phyloP scores from a whole-genome alignment of 2,888 invertebrate species.

The Dione vanillae region DNA sequence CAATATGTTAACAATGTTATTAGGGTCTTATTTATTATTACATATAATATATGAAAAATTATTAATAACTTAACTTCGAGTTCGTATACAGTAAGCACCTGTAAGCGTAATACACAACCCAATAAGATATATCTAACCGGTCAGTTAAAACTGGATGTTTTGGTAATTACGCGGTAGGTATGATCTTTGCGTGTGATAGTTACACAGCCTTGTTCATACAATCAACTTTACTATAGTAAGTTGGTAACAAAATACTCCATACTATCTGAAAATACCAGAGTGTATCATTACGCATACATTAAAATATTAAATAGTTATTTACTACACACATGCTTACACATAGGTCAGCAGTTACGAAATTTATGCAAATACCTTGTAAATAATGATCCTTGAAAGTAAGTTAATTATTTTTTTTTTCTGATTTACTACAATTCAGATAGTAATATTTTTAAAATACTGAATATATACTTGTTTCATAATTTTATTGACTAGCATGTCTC shows the following conservation, averaged over 20 bases:
- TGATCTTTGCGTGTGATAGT: not conserved
- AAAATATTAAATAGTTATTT: constrained; percentile 16
- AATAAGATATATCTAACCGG: too few species aligned
- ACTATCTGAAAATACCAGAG: not conserved
- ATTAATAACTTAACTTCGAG: too few species aligned
- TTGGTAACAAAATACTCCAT: constrained; percentile 2
- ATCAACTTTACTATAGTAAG: constrained; percentile 1
- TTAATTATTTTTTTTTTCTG: constrained; percentile 27
- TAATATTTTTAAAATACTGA: not conserved
- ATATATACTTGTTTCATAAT: not conserved
- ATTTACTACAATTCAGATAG: constrained; percentile 22
- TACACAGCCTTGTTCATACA: constrained; percentile 13
- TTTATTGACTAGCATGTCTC: not conserved
- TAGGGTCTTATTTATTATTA: too few species aligned
- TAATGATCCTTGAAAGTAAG: constrained; percentile 42
- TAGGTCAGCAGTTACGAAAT: constrained; percentile 25
- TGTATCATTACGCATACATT: constrained; percentile 25
- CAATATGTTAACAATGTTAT: too few species aligned
- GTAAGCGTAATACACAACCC: too few species aligned
- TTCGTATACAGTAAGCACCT: too few species aligned
- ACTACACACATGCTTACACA: not conserved
- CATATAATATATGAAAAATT: too few species aligned
- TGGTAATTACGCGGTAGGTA: not conserved
- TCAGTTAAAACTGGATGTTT: too few species aligned
- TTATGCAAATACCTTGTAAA: constrained; percentile 33